Percentiles rank a stretch among this genome's conserved stretches.
These are phyloP conservation scores for Casuarius casuarius DNA, from an alignment of 2,113 vertebrate genomes.

Conservation along the genomic window DNA sequence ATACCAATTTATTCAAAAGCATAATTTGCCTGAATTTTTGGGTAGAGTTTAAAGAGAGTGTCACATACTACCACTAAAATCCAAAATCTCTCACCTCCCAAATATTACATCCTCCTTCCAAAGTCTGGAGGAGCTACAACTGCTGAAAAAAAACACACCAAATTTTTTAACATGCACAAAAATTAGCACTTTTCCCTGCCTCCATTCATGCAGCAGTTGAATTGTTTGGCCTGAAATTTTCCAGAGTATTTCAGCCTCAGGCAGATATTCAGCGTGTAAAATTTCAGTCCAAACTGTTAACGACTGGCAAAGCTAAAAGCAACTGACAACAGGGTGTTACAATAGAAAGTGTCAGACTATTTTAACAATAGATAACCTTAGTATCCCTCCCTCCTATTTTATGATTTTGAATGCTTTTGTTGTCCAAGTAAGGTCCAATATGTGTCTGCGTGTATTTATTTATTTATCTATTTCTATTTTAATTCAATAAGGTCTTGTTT, in stretches of 20 bases:
- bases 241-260: conserved; percentile 28
- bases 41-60: conserved; percentile 15
- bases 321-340: conserved; percentile 6
- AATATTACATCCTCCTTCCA: background rate
- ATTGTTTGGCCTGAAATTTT: conserved; percentile 22
- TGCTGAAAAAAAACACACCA: background rate
- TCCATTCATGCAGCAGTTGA: background rate
- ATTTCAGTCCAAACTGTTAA: conserved; percentile 57
- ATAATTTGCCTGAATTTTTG: conserved; percentile 36
- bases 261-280: conserved; percentile 5
- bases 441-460: background rate
- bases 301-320: conserved; percentile 53
- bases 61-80: background rate
- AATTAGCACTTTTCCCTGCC: background rate
- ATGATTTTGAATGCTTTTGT: background rate
- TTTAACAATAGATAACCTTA: conserved; percentile 61
- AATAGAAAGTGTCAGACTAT: conserved; percentile 26
- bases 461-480: background rate
- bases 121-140: background rate
- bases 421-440: background rate
- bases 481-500: background rate
- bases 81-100: background rate
- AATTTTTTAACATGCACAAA: background rate
- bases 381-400: conserved; percentile 1
- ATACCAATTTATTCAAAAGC: conserved; percentile 6